Evolutionary conservation across 1,140 invertebrate genomes (phyloP).

Genomic region (Piezodorus guildinii): DNA sequence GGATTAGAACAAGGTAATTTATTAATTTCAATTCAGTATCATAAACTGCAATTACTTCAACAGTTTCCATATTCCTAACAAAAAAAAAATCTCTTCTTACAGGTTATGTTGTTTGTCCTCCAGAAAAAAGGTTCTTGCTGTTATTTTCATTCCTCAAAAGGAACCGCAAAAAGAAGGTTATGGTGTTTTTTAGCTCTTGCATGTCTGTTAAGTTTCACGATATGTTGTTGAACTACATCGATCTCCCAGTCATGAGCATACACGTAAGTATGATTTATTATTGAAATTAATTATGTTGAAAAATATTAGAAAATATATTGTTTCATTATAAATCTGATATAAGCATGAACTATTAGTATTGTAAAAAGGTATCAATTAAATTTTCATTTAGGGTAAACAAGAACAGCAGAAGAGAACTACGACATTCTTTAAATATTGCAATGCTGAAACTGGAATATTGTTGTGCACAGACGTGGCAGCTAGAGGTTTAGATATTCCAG

Average conservation of each 20-base stretch:
- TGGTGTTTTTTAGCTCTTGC: constrained; percentile 99
- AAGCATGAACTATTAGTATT: too few species aligned
- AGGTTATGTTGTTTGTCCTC: constrained; percentile 84
- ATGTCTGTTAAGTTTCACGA: constrained; percentile 96
- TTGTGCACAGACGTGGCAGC: constrained; percentile 98
- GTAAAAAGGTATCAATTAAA: background rate
- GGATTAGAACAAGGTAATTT: constrained; percentile 80
- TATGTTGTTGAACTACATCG: constrained; percentile 96
- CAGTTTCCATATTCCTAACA: too few species aligned
- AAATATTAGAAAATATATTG: too few species aligned
- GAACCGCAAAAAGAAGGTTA: constrained; percentile 93
- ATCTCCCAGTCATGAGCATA: constrained; percentile 90
- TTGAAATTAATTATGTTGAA: too few species aligned
- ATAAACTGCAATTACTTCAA: too few species aligned
- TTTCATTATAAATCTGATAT: too few species aligned
- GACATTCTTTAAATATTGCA: constrained; percentile 97
- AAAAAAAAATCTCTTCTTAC: constrained; percentile 36
- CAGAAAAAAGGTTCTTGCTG: constrained; percentile 91
- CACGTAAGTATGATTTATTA: constrained; percentile 62
- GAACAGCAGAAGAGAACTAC: constrained; percentile 95
- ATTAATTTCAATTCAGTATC: background rate
- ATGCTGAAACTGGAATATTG: constrained; percentile 82
- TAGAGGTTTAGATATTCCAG: constrained; percentile 91
- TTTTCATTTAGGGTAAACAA: constrained; percentile 73
- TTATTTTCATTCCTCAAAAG: constrained; percentile 99